Evolutionary conservation across 2,888 invertebrate genomes (phyloP).

Genomic region (Eupithecia dodoneata): DNA sequence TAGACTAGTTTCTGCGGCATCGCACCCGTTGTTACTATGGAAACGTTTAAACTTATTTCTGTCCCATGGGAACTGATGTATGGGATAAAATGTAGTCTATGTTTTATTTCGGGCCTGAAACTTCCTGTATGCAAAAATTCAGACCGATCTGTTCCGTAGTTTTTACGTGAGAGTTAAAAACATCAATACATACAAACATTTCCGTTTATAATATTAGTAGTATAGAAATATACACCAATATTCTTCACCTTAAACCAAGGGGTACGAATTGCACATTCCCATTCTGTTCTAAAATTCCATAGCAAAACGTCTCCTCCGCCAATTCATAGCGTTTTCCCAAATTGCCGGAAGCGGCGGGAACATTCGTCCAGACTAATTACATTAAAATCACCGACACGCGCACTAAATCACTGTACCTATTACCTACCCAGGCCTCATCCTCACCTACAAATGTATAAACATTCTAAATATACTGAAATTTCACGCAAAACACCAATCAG

Average conservation of each 20-base stretch:
- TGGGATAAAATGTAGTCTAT: too few species aligned
- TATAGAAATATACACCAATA: background rate
- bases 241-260: background rate
- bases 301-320: conserved; percentile 19
- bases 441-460: conserved; percentile 80
- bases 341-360: conserved; percentile 68
- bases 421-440: conserved; percentile 78
- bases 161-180: too few species aligned
- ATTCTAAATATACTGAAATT: conserved; percentile 81
- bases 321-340: conserved; percentile 49
- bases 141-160: too few species aligned
- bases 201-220: too few species aligned
- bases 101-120: too few species aligned
- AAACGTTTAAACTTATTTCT: too few species aligned
- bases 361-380: conserved; percentile 77
- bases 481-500: conserved; percentile 48
- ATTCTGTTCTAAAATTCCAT: background rate
- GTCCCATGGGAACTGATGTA: too few species aligned
- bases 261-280: background rate
- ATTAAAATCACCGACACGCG: conserved; percentile 72
- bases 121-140: too few species aligned
- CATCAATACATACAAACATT: too few species aligned
- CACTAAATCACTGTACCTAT: conserved; percentile 80
- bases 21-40: too few species aligned
- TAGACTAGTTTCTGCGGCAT: too few species aligned